These are phyloP conservation scores for Hydraecia micacea DNA, from an alignment of 2,888 invertebrate species.

Conservation along the genomic window DNA sequence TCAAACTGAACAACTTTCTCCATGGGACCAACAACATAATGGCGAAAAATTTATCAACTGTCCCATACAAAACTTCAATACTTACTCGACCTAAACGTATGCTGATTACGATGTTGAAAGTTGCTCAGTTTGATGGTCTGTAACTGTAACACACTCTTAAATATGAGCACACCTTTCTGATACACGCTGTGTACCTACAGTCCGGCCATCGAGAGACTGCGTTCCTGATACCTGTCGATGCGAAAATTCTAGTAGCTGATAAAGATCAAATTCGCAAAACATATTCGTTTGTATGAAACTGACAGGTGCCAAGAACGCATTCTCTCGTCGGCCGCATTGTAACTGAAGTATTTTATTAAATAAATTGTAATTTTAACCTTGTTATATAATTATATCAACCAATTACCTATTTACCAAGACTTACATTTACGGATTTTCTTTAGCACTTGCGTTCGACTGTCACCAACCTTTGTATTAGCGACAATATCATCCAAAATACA, in stretches of 20 bases:
- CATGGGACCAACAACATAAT: background rate
- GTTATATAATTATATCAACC: background rate
- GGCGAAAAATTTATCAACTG: no score
- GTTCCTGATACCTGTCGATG: no score
- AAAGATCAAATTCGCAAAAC: no score
- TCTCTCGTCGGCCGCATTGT: no score
- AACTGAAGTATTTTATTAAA: background rate
- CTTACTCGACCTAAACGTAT: no score
- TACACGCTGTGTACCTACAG: background rate
- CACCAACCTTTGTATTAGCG: constrained; percentile 8
- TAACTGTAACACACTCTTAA: background rate
- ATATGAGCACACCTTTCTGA: background rate
- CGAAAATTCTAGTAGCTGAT: no score
- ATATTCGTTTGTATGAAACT: no score
- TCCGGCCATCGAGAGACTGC: no score
- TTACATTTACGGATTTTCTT: constrained; percentile 48
- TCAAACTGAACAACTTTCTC: background rate
- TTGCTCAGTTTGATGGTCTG: background rate
- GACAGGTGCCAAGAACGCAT: no score
- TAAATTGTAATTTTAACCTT: background rate
- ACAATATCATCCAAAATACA: constrained; percentile 41
- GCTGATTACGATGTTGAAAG: background rate
- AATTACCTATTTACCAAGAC: background rate
- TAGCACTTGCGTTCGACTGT: constrained; percentile 33
- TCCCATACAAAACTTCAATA: no score